These are phyloP conservation scores for Dichetophora obliterata DNA, from an alignment of 2,888 invertebrate species.

Conservation along the genomic window DNA sequence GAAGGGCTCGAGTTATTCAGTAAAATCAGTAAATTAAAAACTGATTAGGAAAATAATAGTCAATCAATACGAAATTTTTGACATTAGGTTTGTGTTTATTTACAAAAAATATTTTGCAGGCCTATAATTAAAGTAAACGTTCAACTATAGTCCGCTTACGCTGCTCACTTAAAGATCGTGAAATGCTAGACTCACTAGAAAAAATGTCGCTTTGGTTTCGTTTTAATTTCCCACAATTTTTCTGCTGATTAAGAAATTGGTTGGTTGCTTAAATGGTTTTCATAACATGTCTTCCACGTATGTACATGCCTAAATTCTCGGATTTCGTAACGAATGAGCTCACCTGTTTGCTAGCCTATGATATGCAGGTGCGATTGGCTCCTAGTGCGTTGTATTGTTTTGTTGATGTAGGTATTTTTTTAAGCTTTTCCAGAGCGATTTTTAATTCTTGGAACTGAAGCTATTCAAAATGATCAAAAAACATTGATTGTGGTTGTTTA, in stretches of 20 bases:
- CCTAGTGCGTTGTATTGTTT: background rate
- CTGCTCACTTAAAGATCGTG: too few species aligned
- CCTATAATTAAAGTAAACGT: too few species aligned
- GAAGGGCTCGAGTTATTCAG: too few species aligned
- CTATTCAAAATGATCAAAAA: background rate
- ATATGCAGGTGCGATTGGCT: background rate
- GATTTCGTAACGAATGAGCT: background rate
- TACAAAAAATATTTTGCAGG: too few species aligned
- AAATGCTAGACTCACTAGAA: too few species aligned
- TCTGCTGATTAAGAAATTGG: conserved; percentile 12
- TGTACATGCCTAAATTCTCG: background rate
- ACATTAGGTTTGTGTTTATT: too few species aligned
- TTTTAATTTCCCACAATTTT: conserved; percentile 35
- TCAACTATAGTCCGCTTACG: too few species aligned
- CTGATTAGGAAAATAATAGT: too few species aligned
- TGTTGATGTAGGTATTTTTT: background rate
- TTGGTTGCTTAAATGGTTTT: background rate
- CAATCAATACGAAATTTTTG: too few species aligned
- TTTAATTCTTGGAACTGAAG: background rate
- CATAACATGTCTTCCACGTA: background rate
- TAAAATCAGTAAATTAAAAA: too few species aligned
- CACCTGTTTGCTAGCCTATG: background rate
- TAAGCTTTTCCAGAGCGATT: background rate
- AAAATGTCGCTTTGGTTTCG: conserved; percentile 5
- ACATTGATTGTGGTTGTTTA: background rate